Base-by-base conservation (phyloP, 2,888 invertebrate species). In the Octonoba sinensis region DNA sequence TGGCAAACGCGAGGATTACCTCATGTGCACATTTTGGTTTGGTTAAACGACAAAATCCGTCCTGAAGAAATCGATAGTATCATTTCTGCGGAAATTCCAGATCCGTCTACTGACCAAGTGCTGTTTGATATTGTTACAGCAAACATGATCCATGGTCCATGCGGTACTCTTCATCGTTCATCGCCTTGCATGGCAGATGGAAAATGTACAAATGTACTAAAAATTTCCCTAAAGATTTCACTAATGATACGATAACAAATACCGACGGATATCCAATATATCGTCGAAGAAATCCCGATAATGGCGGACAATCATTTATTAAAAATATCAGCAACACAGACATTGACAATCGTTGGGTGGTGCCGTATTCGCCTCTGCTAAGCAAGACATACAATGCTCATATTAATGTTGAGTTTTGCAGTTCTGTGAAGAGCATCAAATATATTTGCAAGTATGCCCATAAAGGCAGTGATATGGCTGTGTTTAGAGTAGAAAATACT, bases 351-450 rank as follows among this genome's bases (percentile, higher is more conserved):
- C n/a, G n/a, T n/a, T n/a, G n/a, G n/a, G n/a, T n/a, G n/a, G n/a
- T n/a, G n/a, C n/a, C n/a, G n/a, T n/a, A n/a, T n/a, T n/a, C n/a
- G n/a, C n/a, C n/a, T n/a, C n/a, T n/a, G n/a, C n/a, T n/a, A 18
- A 62, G 62, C 62, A 62, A 62, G 27, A 62, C 62, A 62, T 62
- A 36, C 44, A 36, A 62, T 36, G 62, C 62, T 62, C 62, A 62
- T 62, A 65, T 65, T 18, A 65, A 65, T 46, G 65, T 65, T 65
- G 65, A 65, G 65, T 65, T 47, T n/a, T 65, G 65, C 65, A 65
- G 47, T 65, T 65, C 65, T 11, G 65, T 65, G 65, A 65, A 65
- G 65, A 65, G 65, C 47, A 65, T 65, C 65, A 65, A 65, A 65
- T 65, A 65, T 47, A 62, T 62, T 62, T 62, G 62, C 36, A 62